Percentiles rank a stretch among this genome's conserved stretches.
Evolutionary conservation across 1,140 invertebrate species (phyloP).

Genomic region (Dendrolimus punctatus): DNA sequence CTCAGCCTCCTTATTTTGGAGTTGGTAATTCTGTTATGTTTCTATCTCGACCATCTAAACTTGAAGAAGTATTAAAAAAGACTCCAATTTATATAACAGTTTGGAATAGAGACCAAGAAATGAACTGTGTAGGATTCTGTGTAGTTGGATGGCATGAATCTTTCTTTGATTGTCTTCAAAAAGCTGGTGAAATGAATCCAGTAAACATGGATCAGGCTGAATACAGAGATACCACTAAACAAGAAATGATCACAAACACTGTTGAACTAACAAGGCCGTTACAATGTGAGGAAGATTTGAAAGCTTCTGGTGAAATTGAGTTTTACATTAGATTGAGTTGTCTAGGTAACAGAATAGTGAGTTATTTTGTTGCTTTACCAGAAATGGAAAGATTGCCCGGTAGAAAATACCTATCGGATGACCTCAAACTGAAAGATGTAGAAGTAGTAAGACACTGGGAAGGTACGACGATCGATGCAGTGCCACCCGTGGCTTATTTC

Average conservation of each 20-base stretch:
- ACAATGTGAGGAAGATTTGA: conserved; percentile 60
- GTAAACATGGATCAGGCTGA: conserved; percentile 52
- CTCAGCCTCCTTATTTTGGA: conserved; percentile 57
- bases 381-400: conserved; percentile 62
- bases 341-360: conserved; percentile 53
- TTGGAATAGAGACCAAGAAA: conserved; percentile 59
- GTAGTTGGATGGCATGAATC: conserved; percentile 54
- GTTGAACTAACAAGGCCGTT: conserved; percentile 45
- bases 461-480: conserved; percentile 50
- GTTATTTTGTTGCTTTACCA: conserved; percentile 53
- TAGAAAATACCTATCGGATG: conserved; percentile 57
- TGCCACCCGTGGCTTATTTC: conserved; percentile 53
- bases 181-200: conserved; percentile 43
- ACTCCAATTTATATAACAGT: conserved; percentile 60
- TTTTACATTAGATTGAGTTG: conserved; percentile 54
- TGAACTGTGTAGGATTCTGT: conserved; percentile 56
- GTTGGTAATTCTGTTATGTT: conserved; percentile 58
- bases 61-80: conserved; percentile 47
- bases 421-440: conserved; percentile 54
- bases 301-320: conserved; percentile 56
- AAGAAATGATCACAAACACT: conserved; percentile 56
- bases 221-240: conserved; percentile 41
- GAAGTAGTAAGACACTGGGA: conserved; percentile 63
- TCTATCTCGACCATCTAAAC: conserved; percentile 52
- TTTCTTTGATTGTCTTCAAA: conserved; percentile 50